Evolutionary conservation across 2,888 invertebrate species (phyloP), one percentile per base, ranked within the genome.

Genomic region (Unio pictorum): DNA sequence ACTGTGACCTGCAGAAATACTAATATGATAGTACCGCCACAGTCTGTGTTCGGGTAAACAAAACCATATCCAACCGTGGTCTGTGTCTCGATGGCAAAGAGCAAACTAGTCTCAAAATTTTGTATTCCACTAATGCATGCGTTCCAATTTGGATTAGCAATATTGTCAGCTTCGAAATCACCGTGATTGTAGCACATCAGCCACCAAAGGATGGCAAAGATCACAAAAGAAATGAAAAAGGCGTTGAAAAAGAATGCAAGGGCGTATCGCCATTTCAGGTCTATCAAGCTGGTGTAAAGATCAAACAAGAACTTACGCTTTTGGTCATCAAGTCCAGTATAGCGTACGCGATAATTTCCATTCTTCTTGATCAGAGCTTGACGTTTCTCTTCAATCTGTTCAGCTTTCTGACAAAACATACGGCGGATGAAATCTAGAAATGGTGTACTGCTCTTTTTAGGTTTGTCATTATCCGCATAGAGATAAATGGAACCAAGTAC

Each of bases 11-110:
- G 97, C 76, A 96, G 91, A 89, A 96, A 96, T 93, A 97, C 94
- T 66, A 95, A 93, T 87, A 96, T 94, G 81, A 96, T 94, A 57
- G 96, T 96, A 88, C 95, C 95, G 0, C 95, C 95, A 87, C 99
- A 99, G 89, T 96, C 95, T 76, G 97, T 94, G 0, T 96, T 96
- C 0, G 96, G 95, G 61, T 94, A 93, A 70, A 96, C 93, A 67
- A 92, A 93, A 4, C 96, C 96, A 87, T 96, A 96, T 58, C 96
- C 97, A 80, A 98, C 98, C 11, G 98, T 98, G 90, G 97, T 97
- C 90, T 98, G 98, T 3, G 97, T 98, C 92, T 98, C 98, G 55
- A 98, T 95, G 78, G 97, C 97, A 91, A 97, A 98, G 55, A 98
- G 93, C 90, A 98, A 96, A 86, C 97, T 96, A 67, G 97, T 95